Base-by-base conservation (phyloP, 2,797 vertebrate species). In the Sebastes kiyomatsui region DNA sequence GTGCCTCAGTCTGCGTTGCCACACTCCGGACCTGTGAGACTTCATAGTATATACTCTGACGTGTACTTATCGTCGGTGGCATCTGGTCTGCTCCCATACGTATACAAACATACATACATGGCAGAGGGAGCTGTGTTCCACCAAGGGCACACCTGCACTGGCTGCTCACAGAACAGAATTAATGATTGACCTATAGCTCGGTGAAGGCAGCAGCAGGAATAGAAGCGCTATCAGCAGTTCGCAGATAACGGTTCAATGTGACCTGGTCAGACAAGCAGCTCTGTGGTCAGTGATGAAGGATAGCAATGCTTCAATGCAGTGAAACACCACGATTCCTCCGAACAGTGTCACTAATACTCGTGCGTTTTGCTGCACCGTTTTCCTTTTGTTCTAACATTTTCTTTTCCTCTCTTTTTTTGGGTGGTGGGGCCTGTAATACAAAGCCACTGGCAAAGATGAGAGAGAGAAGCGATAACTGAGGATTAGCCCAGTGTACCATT, bases 401-500 rank as follows among this genome's bases (percentile, higher is more conserved):
- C 69, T 9, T 64, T 59, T 33, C 4, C 72, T 11, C 64, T 72
- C 81, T 75, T 79, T 79, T 79, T 90, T 72, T 75, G 84, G 74
- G 4, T 74, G 77, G 33, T 23, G 80, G 74, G 59, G 82, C 84
- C 79, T 89, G 84, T 85, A 89, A 92, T 87, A 80, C 54, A 88
- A 92, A 91, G 88, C 86, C 85, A 81, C 79, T 84, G 3, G 72
- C 60, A 78, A 35, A 80, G 85, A 90, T 78, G 77, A 88, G 83
- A 64, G 69, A 52, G 65, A 56, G 81, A 83, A 83, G 86, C 78
- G 85, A 91, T 87, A 74, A 82, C 81, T 67, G 75, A 85, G 92
- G 93, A 93, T 94, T 90, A 93, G 88, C 76, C 80, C 90, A 89
- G 88, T 92, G 87, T 90, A 92, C 74, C 92, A 66, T 92, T 89